A percentile compares a stretch with the other conserved stretches of the same genome.
phyloP scores from a whole-genome alignment of 2,888 invertebrate species.

The Timandra comae region DNA sequence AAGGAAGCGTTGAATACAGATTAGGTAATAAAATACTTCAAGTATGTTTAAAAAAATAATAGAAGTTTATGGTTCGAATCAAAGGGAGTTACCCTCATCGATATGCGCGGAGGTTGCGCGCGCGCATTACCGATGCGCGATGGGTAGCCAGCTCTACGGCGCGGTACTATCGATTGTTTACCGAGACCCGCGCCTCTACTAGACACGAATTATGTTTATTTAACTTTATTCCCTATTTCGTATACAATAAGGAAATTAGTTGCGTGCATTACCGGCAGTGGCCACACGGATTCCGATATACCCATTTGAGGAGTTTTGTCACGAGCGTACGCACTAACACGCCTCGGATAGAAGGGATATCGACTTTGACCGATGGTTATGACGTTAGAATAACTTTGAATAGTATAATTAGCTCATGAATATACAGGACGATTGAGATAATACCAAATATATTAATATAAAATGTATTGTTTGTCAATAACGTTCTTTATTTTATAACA shows the following conservation, averaged over 20 bases:
- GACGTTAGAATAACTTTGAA: slow-evolving; percentile 74
- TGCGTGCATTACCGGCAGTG: slow-evolving; percentile 27
- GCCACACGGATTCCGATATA: slow-evolving; percentile 57
- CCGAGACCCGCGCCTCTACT: slow-evolving; percentile 41
- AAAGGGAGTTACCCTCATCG: slow-evolving; percentile 51
- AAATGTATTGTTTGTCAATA: slow-evolving; percentile 41
- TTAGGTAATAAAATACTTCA: slow-evolving; percentile 48
- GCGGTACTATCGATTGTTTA: slow-evolving; percentile 63
- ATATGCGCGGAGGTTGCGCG: slow-evolving; percentile 52
- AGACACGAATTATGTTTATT: slow-evolving; percentile 37
- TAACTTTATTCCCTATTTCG: slow-evolving; percentile 42
- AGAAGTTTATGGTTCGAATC: slow-evolving; percentile 38
- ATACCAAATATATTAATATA: slow-evolving; percentile 43
- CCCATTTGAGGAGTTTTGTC: slow-evolving; percentile 68
- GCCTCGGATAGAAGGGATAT: slow-evolving; percentile 59
- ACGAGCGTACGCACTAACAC: slow-evolving; percentile 57
- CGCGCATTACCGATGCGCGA: slow-evolving; percentile 64
- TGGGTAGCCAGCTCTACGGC: slow-evolving; percentile 46
- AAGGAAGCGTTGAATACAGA: slow-evolving; percentile 60
- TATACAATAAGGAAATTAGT: slow-evolving; percentile 31
- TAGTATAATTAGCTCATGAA: slow-evolving; percentile 68
- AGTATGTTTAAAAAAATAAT: slow-evolving; percentile 48
- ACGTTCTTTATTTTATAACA: slow-evolving; percentile 30
- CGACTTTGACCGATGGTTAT: slow-evolving; percentile 67
- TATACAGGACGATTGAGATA: slow-evolving; percentile 51